Evolutionary conservation across 2,797 vertebrate species (phyloP), one percentile per base, ranked within the genome.

Genomic region (Megalops cyprinoides): DNA sequence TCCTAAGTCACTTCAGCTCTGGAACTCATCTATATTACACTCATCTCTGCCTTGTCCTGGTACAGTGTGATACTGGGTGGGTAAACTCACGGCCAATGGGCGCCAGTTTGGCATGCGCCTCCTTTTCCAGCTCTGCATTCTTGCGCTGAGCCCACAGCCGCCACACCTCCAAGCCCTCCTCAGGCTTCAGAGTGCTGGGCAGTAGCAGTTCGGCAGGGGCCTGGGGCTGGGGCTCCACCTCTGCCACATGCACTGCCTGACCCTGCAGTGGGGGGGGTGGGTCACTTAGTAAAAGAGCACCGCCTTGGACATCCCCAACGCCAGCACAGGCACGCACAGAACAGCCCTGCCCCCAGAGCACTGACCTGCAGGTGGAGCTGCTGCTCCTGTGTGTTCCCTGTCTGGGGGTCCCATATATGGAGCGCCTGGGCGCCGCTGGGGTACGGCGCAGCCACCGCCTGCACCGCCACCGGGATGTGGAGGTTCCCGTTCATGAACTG

Each of bases 401-500:
- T 92, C 71, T 95, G 97, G 0, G 97, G 97, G 91, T 99, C 98
- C 98, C 98, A 99, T 90, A 99, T 98, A 79, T 99, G 98, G 76
- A 99, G 95, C 0, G 97, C 97, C 90, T 99, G 97, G 10, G 97
- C 96, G 25, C 96, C 90, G 3, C 97, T 97, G 87, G 97, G 94
- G 90, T 98, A 98, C 0, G 96, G 96, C 88, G 97, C 98, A 76
- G 97, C 97, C 31, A 99, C 96, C 0, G 98, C 97, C 90, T 99
- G 97, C 81, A 99, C 97, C 23, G 97, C 96, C 86, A 99, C 97
- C 31, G 98, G 98, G 95, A 98, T 98, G 94, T 99, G 97, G 92
- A 99, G 97, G 93, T 98, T 99, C 85, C 97, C 97, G 86, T 99
- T 99, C 97, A 98, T 97, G 87, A 99, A 96, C 92, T 99, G 98